Base-by-base conservation (phyloP, 1,140 invertebrate species). In the Steinernema khuongi region DNA sequence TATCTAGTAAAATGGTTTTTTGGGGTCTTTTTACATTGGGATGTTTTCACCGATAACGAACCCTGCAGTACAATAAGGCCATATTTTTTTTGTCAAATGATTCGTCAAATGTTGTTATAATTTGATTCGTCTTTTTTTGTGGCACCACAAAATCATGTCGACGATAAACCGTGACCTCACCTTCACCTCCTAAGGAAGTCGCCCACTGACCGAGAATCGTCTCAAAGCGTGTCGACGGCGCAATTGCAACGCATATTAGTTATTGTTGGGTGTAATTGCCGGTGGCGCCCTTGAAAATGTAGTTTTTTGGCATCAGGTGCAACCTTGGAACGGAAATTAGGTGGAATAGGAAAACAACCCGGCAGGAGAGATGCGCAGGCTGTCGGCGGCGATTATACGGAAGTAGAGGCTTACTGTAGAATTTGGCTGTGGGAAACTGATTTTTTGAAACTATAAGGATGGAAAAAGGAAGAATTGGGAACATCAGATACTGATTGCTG, bases 161-260 rank as follows among this genome's bases (percentile, higher is more conserved):
- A 26, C 50, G 50, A n/a, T 60, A 60, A 60, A 60, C 50, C 14
- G 50, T 60, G 50, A 60, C 50, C 50, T 60, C 50, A 60, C 50
- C 50, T 60, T 60, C 36, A 60, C 50, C 50, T 22, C 50, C 50
- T 22, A 22, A 7, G 26, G 50, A 60, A 60, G 50, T 60, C 50
- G 50, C 50, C 50, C 50, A 60, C 14, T 60, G 50, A 60, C 50
- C 50, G 50, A 60, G 14, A 60, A 60, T 60, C 50, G 50, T 22
- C 50, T 60, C 50, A 22, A 60, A 60, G 50, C 14, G 50, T 60
- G 50, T 60, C 50, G 50, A 60, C 50, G n/a, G 19, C 50, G 26
- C 50, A 60, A 60, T 60, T 60, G 50, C 50, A 60, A 60, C 22
- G 50, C 14, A 60, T 60, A 60, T 60, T 60, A 60, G 50, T 22